Evolutionary conservation across 2,888 invertebrate genomes (phyloP).

Genomic region (Eristalinus aeneus): DNA sequence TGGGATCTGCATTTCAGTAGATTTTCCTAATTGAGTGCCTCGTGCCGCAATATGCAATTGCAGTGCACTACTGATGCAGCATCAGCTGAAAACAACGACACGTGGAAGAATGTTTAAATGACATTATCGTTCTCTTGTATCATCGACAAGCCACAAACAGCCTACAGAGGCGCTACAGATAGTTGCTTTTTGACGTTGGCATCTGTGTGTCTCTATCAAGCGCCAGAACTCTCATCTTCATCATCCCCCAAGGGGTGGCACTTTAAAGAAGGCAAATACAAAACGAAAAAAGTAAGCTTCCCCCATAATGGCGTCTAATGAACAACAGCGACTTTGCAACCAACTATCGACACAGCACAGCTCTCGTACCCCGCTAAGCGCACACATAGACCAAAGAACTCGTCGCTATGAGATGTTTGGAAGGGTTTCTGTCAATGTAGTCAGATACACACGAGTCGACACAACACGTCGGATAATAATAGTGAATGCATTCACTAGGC

Average conservation of each 20-base stretch:
- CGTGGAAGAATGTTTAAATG: neutral
- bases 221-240: neutral
- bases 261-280: neutral
- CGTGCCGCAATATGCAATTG: no score
- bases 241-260: neutral
- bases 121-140: neutral
- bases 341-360: neutral
- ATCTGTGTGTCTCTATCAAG: neutral
- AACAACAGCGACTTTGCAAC: neutral
- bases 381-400: neutral
- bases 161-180: constrained; percentile 15
- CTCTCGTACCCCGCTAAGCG: neutral
- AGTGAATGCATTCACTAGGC: constrained; percentile 37
- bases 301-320: neutral
- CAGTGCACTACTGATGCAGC: no score
- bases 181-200: constrained; percentile 1
- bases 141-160: neutral
- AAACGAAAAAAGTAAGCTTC: neutral
- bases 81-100: neutral
- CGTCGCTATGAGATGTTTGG: neutral
- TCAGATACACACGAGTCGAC: neutral
- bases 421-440: neutral
- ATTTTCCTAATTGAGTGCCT: no score
- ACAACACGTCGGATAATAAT: constrained; percentile 20
- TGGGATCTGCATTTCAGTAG: no score